Evolutionary conservation across 2,797 vertebrate species (phyloP).

Genomic region (Spondyliosoma cantharus): DNA sequence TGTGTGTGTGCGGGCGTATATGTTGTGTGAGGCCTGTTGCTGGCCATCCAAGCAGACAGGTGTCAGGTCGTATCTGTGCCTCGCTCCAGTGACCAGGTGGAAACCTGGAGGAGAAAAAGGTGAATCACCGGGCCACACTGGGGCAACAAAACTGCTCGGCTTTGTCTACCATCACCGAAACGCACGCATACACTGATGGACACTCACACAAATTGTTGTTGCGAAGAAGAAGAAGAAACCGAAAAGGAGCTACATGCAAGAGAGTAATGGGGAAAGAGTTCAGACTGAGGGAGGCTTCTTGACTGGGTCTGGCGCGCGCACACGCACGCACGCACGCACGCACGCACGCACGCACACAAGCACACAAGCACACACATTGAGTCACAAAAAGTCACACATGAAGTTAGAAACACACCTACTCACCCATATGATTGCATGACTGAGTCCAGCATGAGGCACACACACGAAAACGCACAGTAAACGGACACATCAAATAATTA

Average conservation of each 20-base stretch:
- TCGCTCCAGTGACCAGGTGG: slow-evolving; percentile 79
- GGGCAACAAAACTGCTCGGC: slow-evolving; percentile 69
- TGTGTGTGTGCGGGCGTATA: slow-evolving; percentile 25
- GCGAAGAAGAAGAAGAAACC: neutral
- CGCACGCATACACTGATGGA: slow-evolving; percentile 48
- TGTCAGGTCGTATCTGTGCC: slow-evolving; percentile 78
- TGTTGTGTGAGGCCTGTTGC: slow-evolving; percentile 72
- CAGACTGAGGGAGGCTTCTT: slow-evolving; percentile 43
- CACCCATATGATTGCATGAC: slow-evolving; percentile 54
- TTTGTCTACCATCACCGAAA: slow-evolving; percentile 54
- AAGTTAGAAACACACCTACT: slow-evolving; percentile 62
- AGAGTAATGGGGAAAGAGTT: slow-evolving; percentile 16
- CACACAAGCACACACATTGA: slow-evolving; percentile 47
- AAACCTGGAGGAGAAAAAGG: slow-evolving; percentile 80
- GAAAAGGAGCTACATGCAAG: neutral
- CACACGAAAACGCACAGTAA: neutral
- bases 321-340: slow-evolving; percentile 37
- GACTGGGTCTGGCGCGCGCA: slow-evolving; percentile 36
- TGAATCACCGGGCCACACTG: slow-evolving; percentile 72
- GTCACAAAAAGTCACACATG: slow-evolving; percentile 52
- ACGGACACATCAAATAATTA: slow-evolving; percentile 58
- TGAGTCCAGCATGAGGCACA: slow-evolving; percentile 45
- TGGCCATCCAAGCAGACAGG: slow-evolving; percentile 81
- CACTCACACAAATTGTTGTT: slow-evolving; percentile 1
- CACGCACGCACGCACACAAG: slow-evolving; percentile 37